These are phyloP conservation scores for Polydrusus tereticollis DNA, from an alignment of 2,888 invertebrate species.

Conservation along the genomic window DNA sequence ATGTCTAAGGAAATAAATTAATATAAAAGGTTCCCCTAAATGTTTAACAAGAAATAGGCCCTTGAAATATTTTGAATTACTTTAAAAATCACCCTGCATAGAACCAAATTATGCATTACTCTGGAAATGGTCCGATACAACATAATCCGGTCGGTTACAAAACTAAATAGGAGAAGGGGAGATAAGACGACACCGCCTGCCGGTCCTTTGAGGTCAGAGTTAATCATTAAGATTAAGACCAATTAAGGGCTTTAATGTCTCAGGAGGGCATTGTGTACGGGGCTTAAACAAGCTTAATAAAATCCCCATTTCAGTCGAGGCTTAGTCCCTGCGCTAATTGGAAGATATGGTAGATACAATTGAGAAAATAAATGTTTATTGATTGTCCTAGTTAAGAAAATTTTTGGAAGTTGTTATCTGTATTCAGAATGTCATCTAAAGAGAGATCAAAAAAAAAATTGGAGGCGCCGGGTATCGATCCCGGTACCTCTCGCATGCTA, in stretches of 20 bases:
- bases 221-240: conserved; percentile 46
- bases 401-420: neutral
- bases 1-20: no score
- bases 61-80: no score
- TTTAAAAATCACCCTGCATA: neutral
- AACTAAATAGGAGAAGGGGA: neutral
- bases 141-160: conserved; percentile 18
- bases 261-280: conserved; percentile 36
- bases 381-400: neutral
- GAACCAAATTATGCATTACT: conserved; percentile 12
- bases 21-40: no score
- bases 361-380: neutral
- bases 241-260: conserved; percentile 45
- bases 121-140: conserved; percentile 22
- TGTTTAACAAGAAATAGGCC: no score
- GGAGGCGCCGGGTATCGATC: conserved; percentile 65
- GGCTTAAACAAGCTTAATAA: conserved; percentile 73
- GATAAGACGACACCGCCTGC: conserved; percentile 28
- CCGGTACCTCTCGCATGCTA: conserved; percentile 66
- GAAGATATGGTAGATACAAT: conserved; percentile 15
- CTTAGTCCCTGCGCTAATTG: conserved; percentile 69
- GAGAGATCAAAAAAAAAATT: no score
- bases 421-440: no score
- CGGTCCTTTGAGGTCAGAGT: conserved; percentile 36
- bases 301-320: conserved; percentile 98